Evolutionary conservation across 2,113 vertebrate species (phyloP).

Genomic region (Phocoena phocoena): DNA sequence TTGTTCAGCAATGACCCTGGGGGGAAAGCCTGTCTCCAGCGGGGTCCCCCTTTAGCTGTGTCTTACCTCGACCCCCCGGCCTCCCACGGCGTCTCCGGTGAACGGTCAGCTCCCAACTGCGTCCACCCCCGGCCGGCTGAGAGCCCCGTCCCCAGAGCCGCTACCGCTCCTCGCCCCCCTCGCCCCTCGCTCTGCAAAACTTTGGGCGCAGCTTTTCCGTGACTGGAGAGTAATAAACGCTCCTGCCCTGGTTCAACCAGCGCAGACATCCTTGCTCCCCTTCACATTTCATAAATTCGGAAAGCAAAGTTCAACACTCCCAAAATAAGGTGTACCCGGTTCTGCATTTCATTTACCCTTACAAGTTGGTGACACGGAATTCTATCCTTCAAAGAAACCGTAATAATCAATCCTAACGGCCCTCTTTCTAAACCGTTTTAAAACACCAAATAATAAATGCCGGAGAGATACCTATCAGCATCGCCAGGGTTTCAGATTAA

Average conservation of each 20-base stretch:
- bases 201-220: conserved; percentile 54
- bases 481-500: conserved; percentile 74
- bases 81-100: background rate
- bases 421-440: conserved; percentile 66
- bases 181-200: conserved; percentile 16
- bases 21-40: background rate
- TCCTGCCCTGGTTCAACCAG: conserved; percentile 45
- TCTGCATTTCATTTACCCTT: conserved; percentile 10
- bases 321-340: conserved; percentile 2
- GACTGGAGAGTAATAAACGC: conserved; percentile 63
- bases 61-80: conserved; percentile 54
- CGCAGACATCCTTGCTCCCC: conserved; percentile 24
- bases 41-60: background rate
- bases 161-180: background rate
- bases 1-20: background rate
- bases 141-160: background rate
- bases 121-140: background rate
- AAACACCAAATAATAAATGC: conserved; percentile 71
- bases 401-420: conserved; percentile 64
- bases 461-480: conserved; percentile 64
- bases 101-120: background rate
- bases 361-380: conserved; percentile 57
- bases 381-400: conserved; percentile 65
- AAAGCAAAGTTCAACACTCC: conserved; percentile 36
- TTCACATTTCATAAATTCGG: conserved; percentile 64